Evolutionary conservation across 2,888 invertebrate species (phyloP), one percentile per base, ranked within the genome.

Genomic region (Sinelater perroti): DNA sequence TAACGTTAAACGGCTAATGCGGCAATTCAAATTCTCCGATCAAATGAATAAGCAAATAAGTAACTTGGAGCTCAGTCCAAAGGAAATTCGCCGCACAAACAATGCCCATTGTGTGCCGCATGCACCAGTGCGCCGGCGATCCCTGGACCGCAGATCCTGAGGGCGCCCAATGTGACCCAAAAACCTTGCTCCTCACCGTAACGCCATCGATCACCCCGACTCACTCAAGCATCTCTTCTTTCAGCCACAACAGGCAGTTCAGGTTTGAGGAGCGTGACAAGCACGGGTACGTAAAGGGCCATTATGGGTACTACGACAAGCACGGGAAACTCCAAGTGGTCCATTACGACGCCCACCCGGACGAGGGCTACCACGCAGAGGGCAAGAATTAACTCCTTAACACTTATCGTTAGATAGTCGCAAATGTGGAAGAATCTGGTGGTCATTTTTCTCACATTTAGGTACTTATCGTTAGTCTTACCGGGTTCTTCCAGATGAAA

Each of bases 221-320:
- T n/a, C n/a, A n/a, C n/a, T n/a, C n/a, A n/a, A n/a, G n/a, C n/a
- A n/a, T n/a, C 17, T 55, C 62, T 61, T 64, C 65, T 81, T 82
- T 2, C 80, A 92, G 92, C 51, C 85, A 87, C 76, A 90, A 90
- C 77, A 84, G 92, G 17, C 91, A 91, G 70, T 93, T 91, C 74
- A 85, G 91, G 60, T 87, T 84, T 71, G 93, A 93, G 75, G 91
- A 92, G 75, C 82, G 87, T 47, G 87, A 90, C 75, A 85, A 85
- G 62, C 85, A 89, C 52, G 92, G 92, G 3, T 80, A 86, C 57
- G 89, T 92, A 33, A 87, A 85, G 67, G 92, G 92, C 2, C 89
- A 90, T 71, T 93, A 90, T 72, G 92, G 92, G 31, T 92, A 88
- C 76, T 85, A 89, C 72, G 91, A 91, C 75, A 86, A 86, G 59